These are phyloP conservation scores for Excalfactoria chinensis DNA, from an alignment of 2,113 vertebrate genomes.

Conservation along the genomic window DNA sequence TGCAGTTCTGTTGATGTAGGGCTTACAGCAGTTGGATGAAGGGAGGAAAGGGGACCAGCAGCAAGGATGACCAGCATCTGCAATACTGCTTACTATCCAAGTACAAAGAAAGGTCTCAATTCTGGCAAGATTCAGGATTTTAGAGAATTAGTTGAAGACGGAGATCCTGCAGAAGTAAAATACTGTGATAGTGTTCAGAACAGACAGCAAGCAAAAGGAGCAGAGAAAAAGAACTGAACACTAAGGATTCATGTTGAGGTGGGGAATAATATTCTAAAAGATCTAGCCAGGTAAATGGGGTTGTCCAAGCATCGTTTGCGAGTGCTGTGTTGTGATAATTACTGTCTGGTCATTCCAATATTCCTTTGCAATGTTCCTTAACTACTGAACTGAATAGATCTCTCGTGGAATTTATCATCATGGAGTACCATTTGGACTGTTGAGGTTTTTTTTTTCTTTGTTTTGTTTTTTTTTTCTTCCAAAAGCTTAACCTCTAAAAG, in stretches of 20 bases:
- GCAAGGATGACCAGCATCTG: neutral
- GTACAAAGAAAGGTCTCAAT: neutral
- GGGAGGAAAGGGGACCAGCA: neutral
- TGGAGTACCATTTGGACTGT: neutral
- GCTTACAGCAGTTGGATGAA: neutral
- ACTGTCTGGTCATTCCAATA: neutral
- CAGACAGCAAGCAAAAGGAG: neutral
- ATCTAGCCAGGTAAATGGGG: neutral
- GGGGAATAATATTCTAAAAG: neutral
- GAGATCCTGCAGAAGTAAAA: neutral
- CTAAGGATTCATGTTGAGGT: neutral
- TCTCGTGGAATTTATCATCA: neutral
- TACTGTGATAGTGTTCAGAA: neutral
- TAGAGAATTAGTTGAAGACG: neutral
- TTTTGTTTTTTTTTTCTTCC: neutral
- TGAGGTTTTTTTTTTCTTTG: neutral
- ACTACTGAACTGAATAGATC: neutral
- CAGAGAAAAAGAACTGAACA: neutral
- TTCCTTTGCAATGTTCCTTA: neutral
- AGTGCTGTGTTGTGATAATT: neutral
- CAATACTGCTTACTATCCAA: neutral
- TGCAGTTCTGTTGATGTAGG: neutral
- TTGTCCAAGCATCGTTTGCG: neutral
- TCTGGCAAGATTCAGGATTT: neutral
- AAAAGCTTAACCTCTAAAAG: conserved; percentile 82